phyloP scores from a whole-genome alignment of 2,888 invertebrate species.

The Lissonota sp. region DNA sequence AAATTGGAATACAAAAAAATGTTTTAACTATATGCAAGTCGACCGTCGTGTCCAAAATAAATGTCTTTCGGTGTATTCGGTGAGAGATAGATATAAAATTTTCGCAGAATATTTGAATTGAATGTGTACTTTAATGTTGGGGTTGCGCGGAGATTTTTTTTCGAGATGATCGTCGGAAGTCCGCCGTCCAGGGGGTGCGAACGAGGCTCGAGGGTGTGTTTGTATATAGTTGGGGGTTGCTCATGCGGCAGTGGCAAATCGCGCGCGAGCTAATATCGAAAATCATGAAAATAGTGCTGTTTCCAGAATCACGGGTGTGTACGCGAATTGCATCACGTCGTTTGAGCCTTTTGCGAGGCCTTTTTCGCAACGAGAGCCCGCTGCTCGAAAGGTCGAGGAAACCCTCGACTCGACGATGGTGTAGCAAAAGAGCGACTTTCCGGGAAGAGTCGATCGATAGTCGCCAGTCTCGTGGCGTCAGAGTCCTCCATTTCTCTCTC shows the following conservation, averaged over 20 bases:
- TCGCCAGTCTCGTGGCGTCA: conserved; percentile 60
- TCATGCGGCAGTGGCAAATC: conserved; percentile 22
- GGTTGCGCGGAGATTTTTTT: background rate
- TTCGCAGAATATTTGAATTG: too few relatives aligned
- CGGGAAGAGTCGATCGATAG: conserved; percentile 65
- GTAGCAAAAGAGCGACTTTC: conserved; percentile 56
- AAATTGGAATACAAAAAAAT: too few relatives aligned
- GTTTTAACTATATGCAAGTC: too few relatives aligned
- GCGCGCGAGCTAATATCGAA: conserved; percentile 67
- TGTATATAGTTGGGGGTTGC: background rate
- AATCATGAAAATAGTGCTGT: conserved; percentile 76
- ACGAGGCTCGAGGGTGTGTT: background rate
- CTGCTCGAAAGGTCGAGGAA: conserved; percentile 24
- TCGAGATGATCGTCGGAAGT: conserved; percentile 25
- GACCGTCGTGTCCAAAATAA: too few relatives aligned
- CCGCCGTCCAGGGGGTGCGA: conserved; percentile 6
- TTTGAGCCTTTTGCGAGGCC: conserved; percentile 43
- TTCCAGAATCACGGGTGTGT: conserved; percentile 63
- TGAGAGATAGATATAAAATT: too few relatives aligned
- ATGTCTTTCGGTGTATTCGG: too few relatives aligned
- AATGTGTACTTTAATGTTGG: background rate
- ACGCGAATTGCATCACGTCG: conserved; percentile 71
- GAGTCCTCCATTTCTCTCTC: conserved; percentile 26
- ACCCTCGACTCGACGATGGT: conserved; percentile 51
- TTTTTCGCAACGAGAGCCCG: conserved; percentile 27